Evolutionary conservation across 2,888 invertebrate genomes (phyloP).

Genomic region (Erpobdella octoculata): DNA sequence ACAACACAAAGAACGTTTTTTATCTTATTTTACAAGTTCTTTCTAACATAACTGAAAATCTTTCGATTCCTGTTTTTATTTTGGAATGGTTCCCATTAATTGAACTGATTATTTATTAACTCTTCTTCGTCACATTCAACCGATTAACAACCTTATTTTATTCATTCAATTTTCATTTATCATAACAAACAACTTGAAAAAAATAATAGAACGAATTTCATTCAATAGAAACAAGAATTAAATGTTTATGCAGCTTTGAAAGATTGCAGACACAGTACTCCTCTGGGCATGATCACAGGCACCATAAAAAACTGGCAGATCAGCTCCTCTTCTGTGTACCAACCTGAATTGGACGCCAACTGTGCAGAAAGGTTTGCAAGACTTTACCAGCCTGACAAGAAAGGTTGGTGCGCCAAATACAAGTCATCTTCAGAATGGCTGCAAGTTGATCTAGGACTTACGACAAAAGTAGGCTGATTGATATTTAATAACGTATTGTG

Average conservation of each 20-base stretch:
- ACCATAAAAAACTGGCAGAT: slow-evolving; percentile 57
- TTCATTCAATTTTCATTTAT: too few species aligned
- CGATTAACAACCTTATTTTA: too few species aligned
- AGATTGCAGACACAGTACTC: slow-evolving; percentile 33
- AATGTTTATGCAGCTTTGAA: not conserved
- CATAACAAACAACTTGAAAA: not conserved
- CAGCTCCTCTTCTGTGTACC: slow-evolving; percentile 54
- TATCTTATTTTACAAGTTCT: too few species aligned
- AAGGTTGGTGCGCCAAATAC: slow-evolving; percentile 56
- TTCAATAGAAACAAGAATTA: not conserved
- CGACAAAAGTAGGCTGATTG: slow-evolving; percentile 50
- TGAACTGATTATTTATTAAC: too few species aligned
- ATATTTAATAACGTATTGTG: not conserved
- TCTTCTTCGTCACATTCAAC: too few species aligned
- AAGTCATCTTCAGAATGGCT: slow-evolving; percentile 56
- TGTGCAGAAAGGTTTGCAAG: slow-evolving; percentile 55
- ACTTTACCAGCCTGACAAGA: slow-evolving; percentile 53
- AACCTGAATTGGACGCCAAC: slow-evolving; percentile 50
- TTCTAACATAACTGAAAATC: too few species aligned
- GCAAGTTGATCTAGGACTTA: slow-evolving; percentile 55
- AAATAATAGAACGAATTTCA: not conserved
- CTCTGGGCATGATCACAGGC: slow-evolving; percentile 55
- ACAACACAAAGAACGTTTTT: too few species aligned
- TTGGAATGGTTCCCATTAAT: too few species aligned
- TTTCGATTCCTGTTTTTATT: too few species aligned